Evolutionary conservation across 1,140 invertebrate genomes (phyloP), one percentile per base, ranked within the genome.

Genomic region (Schlechtendalia chinensis): DNA sequence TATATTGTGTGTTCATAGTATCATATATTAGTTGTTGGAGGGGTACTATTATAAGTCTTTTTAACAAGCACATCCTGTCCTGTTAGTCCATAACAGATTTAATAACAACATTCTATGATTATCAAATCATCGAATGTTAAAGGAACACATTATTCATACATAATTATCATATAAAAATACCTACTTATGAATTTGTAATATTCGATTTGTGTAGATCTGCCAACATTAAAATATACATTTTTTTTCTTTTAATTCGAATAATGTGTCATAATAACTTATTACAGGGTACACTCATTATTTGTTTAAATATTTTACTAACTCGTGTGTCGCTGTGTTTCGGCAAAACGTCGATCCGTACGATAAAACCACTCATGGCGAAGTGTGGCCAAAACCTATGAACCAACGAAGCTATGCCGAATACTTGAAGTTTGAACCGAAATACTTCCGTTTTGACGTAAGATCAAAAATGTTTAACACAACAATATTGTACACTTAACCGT

Each of bases 371-470:
- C 22, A 61, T 11, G 74, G 74, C 8, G 5, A 79, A 79, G 74
- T 79, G 19, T 79, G 74, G 74, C 74, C 74, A 19, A 79, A 63
- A 79, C 74, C 74, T 11, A 8, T 29, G n/a, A 0, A 10, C 11
- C 74, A 79, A n/a, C 14, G 19, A 6, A 50, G 10, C 32, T 59
- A 39, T 2, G 22, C 45, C 0, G 39, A 11, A 50, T 79, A 61
- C 39, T 47, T 59, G 11, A 45, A 24, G n/a, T 10, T 79, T 11
- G 39, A 79, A 47, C 74, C 56, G 0, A 32, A 61, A 61, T 19
- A 59, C 47, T 79, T 79, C 45, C 14, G 12, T 45, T 79, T 79
- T 19, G 45, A 79, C 12, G 74, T 79, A 79, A 50, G 56, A 27
- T 27, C 14, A 27, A 47, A 47, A 2, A 12, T 32, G 24, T 50